phyloP scores from a whole-genome alignment of 2,113 vertebrate species.

The Pedetes capensis region DNA sequence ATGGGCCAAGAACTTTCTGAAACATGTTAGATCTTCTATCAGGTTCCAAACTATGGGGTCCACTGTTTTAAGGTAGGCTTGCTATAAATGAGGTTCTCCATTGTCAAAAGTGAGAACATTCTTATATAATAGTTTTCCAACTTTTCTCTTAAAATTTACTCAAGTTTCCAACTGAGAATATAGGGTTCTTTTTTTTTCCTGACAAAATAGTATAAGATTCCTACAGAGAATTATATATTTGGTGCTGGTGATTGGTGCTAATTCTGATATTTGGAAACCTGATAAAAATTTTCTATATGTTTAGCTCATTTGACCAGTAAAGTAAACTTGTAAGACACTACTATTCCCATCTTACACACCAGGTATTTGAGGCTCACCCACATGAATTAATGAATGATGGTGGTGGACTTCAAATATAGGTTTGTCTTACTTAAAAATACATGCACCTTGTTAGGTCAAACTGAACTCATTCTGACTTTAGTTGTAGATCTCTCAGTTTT shows the following conservation, averaged over 20 bases:
- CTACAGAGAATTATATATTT: background rate
- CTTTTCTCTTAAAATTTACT: conserved; percentile 4
- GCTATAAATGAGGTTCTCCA: background rate
- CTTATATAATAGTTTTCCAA: background rate
- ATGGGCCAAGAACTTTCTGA: background rate
- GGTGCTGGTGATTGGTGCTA: background rate
- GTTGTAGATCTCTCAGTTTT: conserved; percentile 39
- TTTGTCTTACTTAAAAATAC: background rate
- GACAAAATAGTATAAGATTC: background rate
- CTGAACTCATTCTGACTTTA: conserved; percentile 39
- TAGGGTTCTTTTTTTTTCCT: background rate
- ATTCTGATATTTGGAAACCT: background rate
- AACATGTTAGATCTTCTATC: background rate
- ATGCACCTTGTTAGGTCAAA: background rate
- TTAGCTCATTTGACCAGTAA: background rate
- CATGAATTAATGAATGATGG: background rate
- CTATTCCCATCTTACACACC: background rate
- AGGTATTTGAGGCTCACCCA: background rate
- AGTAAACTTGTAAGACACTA: background rate
- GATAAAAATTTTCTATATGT: background rate
- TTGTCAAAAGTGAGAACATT: background rate
- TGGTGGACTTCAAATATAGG: background rate
- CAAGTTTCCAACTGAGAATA: background rate
- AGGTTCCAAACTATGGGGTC: background rate
- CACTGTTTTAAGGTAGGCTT: background rate